These are phyloP conservation scores for Pluvianellus socialis DNA, from an alignment of 2,113 vertebrate species.

Conservation along the genomic window DNA sequence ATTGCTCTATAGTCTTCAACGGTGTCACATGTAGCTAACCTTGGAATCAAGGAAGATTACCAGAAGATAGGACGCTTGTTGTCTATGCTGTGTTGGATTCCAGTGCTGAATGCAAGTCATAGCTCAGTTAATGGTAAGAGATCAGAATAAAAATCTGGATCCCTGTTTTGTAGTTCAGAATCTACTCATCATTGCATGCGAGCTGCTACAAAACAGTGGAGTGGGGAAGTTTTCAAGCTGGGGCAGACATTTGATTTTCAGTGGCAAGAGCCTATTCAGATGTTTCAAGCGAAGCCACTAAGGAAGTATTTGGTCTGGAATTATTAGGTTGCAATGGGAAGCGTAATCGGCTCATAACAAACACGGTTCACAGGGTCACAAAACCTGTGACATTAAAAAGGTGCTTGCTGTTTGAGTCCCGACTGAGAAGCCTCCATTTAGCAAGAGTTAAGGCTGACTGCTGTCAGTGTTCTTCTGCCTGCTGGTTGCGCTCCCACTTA, in stretches of 20 bases:
- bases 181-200: not conserved
- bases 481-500: accelerated
- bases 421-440: not conserved
- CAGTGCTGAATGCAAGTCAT: not conserved
- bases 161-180: not conserved
- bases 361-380: not conserved
- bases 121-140: not conserved
- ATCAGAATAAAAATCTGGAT: not conserved
- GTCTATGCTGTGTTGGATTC: not conserved
- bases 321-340: not conserved
- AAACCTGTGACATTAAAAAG: not conserved
- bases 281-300: not conserved
- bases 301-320: not conserved
- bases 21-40: not conserved
- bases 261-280: not conserved
- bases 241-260: not conserved
- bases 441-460: not conserved
- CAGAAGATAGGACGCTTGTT: not conserved
- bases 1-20: not conserved
- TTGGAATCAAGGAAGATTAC: not conserved
- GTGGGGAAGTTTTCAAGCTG: not conserved
- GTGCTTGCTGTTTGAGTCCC: not conserved
- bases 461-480: not conserved
- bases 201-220: not conserved
- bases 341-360: not conserved